phyloP scores from a whole-genome alignment of 2,797 vertebrate genomes.

The Pygocentrus nattereri region DNA sequence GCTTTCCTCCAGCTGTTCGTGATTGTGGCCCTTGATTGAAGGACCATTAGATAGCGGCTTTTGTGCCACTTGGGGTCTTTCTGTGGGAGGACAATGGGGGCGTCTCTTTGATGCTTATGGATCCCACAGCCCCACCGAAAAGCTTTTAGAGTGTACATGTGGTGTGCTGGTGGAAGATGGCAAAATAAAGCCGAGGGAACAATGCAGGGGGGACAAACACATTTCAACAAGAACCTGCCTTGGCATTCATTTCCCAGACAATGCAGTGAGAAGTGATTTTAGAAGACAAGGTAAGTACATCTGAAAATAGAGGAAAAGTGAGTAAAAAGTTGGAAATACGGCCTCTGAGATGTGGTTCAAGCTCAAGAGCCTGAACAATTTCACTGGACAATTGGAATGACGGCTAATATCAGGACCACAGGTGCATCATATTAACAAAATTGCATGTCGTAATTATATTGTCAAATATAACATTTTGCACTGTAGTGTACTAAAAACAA shows the following conservation, averaged over 20 bases:
- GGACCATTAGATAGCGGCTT: not conserved
- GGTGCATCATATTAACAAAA: too few relatives aligned
- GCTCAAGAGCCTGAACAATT: not conserved
- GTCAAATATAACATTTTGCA: too few relatives aligned
- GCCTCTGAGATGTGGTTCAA: not conserved
- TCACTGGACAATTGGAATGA: not conserved
- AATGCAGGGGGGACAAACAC: not conserved
- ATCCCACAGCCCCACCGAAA: not conserved
- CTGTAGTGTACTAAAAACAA: too few relatives aligned
- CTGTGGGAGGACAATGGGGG: not conserved
- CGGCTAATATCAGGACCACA: too few relatives aligned
- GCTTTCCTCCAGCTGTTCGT: not conserved
- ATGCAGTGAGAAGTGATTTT: not conserved
- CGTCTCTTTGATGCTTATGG: not conserved
- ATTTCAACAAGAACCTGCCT: not conserved
- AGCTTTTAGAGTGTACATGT: constrained; percentile 10
- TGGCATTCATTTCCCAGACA: constrained; percentile 3
- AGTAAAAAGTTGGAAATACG: not conserved
- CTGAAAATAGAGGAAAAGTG: not conserved
- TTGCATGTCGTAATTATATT: too few relatives aligned
- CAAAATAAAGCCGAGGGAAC: not conserved
- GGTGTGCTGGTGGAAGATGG: not conserved
- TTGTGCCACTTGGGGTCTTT: not conserved
- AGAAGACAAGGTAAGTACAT: not conserved
- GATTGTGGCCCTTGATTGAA: constrained; percentile 10